A percentile compares a stretch with the other conserved stretches of the same genome.
Conservation (phyloP, 2,888 invertebrate genomes). For the Acronicta aceris region DNA sequence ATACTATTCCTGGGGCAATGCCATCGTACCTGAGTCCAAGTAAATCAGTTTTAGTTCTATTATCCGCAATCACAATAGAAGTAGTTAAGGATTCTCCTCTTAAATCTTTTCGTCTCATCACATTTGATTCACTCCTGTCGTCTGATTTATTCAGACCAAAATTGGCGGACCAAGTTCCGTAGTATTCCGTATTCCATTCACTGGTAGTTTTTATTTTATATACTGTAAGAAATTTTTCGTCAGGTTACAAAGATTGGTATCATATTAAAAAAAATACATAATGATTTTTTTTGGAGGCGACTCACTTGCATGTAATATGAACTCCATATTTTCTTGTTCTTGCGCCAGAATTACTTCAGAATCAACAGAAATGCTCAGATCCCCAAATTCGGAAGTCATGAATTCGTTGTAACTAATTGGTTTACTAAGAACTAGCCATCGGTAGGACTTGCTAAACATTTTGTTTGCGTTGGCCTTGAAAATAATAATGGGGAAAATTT, state of each 20-base stretch:
- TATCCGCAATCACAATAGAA: constrained; percentile 61
- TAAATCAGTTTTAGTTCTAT: constrained; percentile 64
- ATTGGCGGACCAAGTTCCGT: constrained; percentile 68
- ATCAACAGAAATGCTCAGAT: constrained; percentile 66
- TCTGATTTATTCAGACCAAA: constrained; percentile 62
- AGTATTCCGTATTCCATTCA: constrained; percentile 66
- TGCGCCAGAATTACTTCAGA: constrained; percentile 71
- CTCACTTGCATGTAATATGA: constrained; percentile 65
- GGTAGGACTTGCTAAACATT: constrained; percentile 65
- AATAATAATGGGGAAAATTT: constrained; percentile 1
- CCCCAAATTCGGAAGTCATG: constrained; percentile 49
- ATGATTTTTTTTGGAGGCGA: neutral
- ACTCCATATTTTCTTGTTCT: constrained; percentile 39
- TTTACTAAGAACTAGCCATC: constrained; percentile 72
- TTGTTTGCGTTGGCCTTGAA: constrained; percentile 64
- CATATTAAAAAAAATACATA: neutral
- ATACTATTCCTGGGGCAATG: neutral
- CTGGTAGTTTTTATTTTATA: constrained; percentile 66
- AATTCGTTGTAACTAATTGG: constrained; percentile 22
- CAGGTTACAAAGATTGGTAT: neutral
- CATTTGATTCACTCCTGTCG: constrained; percentile 47
- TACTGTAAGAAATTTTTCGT: constrained; percentile 56
- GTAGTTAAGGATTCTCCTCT: constrained; percentile 52
- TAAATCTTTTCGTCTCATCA: constrained; percentile 71
- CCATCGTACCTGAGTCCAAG: constrained; percentile 60